Conservation (phyloP, 2,888 invertebrate species). For the Ormyrus pomaceus region DNA sequence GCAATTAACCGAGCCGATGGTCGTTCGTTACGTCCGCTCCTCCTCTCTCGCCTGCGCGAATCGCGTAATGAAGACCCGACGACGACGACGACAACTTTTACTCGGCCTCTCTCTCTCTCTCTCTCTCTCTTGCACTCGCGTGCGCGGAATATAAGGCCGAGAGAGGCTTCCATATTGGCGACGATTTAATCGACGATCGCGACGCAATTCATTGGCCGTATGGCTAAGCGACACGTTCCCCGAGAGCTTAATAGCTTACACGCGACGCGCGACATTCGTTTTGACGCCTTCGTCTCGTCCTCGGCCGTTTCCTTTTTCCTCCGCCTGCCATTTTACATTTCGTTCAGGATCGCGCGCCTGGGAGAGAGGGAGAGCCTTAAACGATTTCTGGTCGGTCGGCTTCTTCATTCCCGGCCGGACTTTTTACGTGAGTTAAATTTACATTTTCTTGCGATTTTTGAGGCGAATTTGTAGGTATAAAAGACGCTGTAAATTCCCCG, state of each 20-base stretch:
- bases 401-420: background rate
- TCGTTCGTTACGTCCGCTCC: constrained; percentile 50
- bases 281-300: constrained; percentile 30
- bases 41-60: background rate
- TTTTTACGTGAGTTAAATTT: background rate
- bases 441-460: background rate
- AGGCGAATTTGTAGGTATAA: no score
- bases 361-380: background rate
- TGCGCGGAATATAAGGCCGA: constrained; percentile 18
- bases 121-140: constrained; percentile 2
- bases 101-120: background rate
- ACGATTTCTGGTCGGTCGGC: constrained; percentile 12
- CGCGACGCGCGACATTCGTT: constrained; percentile 50
- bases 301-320: background rate
- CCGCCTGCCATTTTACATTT: background rate
- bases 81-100: background rate
- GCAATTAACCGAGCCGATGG: constrained; percentile 62
- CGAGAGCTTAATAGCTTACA: constrained; percentile 48
- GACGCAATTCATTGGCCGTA: constrained; percentile 41
- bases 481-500: no score
- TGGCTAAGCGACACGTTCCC: background rate
- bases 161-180: constrained; percentile 31
- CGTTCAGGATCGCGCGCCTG: no score
- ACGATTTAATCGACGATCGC: constrained; percentile 53
- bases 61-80: constrained; percentile 49